Percentiles rank a stretch among this genome's conserved stretches.
phyloP scores from a whole-genome alignment of 2,888 invertebrate genomes.

The Leptopilina syphax region DNA sequence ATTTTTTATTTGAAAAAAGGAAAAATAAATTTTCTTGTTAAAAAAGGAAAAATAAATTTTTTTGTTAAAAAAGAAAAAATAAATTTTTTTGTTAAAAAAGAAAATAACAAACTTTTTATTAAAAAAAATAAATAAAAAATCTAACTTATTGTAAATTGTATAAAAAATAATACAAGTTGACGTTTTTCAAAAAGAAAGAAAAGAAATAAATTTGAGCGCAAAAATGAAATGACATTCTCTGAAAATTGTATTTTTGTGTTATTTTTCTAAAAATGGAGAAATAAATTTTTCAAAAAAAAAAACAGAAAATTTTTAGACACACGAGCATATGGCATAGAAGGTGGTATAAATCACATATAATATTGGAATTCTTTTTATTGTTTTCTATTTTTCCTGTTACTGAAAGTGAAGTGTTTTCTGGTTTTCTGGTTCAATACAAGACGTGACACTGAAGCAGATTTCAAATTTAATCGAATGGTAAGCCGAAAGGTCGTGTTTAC shows the following conservation, averaged over 20 bases:
- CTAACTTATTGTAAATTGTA: neutral
- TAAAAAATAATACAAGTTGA: neutral
- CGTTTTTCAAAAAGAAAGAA: neutral
- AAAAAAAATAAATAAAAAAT: neutral
- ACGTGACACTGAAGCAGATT: constrained; percentile 31
- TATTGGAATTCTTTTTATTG: constrained; percentile 22
- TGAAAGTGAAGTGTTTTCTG: constrained; percentile 19
- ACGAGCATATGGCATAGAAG: neutral
- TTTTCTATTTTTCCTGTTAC: constrained; percentile 23
- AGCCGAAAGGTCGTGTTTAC: constrained; percentile 29
- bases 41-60: no score
- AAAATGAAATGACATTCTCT: neutral
- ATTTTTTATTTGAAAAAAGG: no score
- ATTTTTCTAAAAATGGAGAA: neutral
- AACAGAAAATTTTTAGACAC: neutral
- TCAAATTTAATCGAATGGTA: constrained; percentile 31
- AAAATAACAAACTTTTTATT: no score
- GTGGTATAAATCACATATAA: neutral
- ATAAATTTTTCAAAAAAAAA: neutral
- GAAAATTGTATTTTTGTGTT: neutral
- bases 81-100: no score
- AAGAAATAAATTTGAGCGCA: neutral
- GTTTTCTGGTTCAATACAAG: constrained; percentile 27
- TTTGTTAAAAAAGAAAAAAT: no score
- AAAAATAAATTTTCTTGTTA: no score